These are phyloP conservation scores for Antigone vipio DNA, from an alignment of 2,113 vertebrate species.

Conservation along the genomic window DNA sequence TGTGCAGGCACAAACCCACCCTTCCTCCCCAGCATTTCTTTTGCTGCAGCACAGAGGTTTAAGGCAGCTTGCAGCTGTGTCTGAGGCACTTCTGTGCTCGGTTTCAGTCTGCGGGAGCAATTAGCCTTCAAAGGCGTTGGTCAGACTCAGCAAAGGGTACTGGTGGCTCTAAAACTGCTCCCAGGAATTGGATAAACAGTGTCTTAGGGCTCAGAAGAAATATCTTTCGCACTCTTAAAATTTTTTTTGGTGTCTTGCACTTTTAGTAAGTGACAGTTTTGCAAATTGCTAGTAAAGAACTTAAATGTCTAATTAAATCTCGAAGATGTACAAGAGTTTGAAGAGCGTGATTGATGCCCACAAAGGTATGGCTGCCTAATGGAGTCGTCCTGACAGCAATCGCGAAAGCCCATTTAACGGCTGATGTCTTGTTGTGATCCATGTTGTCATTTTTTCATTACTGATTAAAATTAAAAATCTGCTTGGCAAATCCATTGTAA, in stretches of 20 bases:
- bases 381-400: slow-evolving; percentile 91
- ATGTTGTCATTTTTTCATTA: slow-evolving; percentile 97
- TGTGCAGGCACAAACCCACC: fast-evolving
- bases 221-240: neutral
- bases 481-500: slow-evolving; percentile 89
- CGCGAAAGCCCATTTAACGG: slow-evolving; percentile 87
- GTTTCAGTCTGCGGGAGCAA: neutral
- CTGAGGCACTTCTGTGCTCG: neutral
- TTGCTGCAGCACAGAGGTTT: neutral
- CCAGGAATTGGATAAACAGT: neutral
- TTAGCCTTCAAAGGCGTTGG: neutral
- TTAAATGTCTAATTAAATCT: slow-evolving; percentile 84
- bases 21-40: neutral
- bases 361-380: slow-evolving; percentile 87
- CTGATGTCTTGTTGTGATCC: slow-evolving; percentile 99
- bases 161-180: neutral
- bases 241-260: slow-evolving; percentile 68
- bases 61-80: neutral
- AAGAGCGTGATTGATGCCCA: slow-evolving; percentile 92
- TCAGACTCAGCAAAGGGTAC: neutral
- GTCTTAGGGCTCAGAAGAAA: neutral
- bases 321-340: slow-evolving; percentile 77
- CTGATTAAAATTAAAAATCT: slow-evolving; percentile 98
- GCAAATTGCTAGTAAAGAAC: slow-evolving; percentile 82
- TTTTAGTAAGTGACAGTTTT: slow-evolving; percentile 80